Evolutionary conservation across 2,113 vertebrate genomes (phyloP), one percentile per base, ranked within the genome.

Genomic region (Xyliphius kryptos): DNA sequence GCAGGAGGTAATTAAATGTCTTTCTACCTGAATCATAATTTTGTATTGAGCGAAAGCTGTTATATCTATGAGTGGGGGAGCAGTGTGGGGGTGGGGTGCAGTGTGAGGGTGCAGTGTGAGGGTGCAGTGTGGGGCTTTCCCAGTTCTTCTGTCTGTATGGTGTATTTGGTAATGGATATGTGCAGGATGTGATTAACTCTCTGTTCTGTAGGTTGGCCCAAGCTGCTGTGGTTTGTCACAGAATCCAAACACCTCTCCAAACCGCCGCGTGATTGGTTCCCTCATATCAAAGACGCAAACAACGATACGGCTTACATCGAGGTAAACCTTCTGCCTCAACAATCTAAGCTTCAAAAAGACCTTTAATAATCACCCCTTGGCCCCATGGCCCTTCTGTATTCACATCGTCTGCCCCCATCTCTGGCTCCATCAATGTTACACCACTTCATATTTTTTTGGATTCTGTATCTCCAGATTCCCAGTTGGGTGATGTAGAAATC

Each of bases 301-400:
- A 97, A 93, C 0, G 95, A 98, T 89, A 99, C 96, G 0, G 96
- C 96, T 13, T 98, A 98, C 74, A 99, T 99, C 41, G 95, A 99
- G 90, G 96, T 98, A 68, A 65, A 3, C 26, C 26, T 32, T 6
- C 26, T 32, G 26, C 26, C n/a, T n/a, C n/a, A n/a, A n/a, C 26
- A 32, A 5, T 6, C 7, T 32, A 5, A 32, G 26, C 26, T 32
- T 32, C 1, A 32, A 32, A 6, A 5, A 32, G 26, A 32, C 26
- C 26, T 6, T 1, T 32, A 32, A 32, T 32, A 32, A 32, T 12
- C 5, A 6, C 36, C 36, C 10, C 36, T 10, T 38, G 36, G 5
- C 36, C 13, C 2, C 3, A 1, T 13, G 44, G 2, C n/a, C 2
- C 5, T 12, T 5, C 44, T 2, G 44, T 3, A 15, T 14, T 2